phyloP scores from a whole-genome alignment of 2,888 invertebrate species.

The Ligdia adustata region DNA sequence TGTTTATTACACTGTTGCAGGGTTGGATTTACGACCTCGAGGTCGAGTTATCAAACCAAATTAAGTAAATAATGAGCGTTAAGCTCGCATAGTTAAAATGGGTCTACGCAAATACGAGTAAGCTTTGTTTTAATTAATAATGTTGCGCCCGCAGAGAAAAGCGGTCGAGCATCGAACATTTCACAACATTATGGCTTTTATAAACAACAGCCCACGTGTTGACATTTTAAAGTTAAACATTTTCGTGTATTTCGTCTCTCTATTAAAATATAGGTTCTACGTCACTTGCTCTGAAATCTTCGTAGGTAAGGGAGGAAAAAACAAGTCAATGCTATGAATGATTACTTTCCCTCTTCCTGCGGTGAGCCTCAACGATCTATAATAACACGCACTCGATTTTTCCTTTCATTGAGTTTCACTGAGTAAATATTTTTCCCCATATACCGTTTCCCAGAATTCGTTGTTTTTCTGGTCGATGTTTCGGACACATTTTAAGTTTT shows the following conservation, averaged over 20 bases:
- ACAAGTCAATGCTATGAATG: too few relatives aligned
- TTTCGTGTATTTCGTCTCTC: too few relatives aligned
- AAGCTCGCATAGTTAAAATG: slow-evolving; percentile 23
- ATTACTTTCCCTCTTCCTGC: not conserved
- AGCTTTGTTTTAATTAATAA: slow-evolving; percentile 25
- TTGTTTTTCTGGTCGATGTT: slow-evolving; percentile 55
- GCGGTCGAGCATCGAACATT: slow-evolving; percentile 8
- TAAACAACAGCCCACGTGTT: not conserved
- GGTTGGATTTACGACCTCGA: slow-evolving; percentile 20
- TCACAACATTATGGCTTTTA: slow-evolving; percentile 1
- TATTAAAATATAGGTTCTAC: too few relatives aligned
- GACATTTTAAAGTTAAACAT: too few relatives aligned
- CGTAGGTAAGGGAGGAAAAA: too few relatives aligned
- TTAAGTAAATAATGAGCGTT: slow-evolving; percentile 27
- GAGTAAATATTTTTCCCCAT: slow-evolving; percentile 44
- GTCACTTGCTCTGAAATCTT: too few relatives aligned
- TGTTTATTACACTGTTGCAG: slow-evolving; percentile 11
- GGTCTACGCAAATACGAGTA: slow-evolving; percentile 23
- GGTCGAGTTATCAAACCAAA: slow-evolving; percentile 24
- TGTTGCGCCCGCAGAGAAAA: slow-evolving; percentile 10
- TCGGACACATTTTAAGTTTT: slow-evolving; percentile 46
- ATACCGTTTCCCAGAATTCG: slow-evolving; percentile 69
- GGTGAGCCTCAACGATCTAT: not conserved
- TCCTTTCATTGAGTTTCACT: slow-evolving; percentile 9
- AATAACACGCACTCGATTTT: not conserved